Evolutionary conservation across 2,888 invertebrate species (phyloP).

Genomic region (Pheosia tremula): DNA sequence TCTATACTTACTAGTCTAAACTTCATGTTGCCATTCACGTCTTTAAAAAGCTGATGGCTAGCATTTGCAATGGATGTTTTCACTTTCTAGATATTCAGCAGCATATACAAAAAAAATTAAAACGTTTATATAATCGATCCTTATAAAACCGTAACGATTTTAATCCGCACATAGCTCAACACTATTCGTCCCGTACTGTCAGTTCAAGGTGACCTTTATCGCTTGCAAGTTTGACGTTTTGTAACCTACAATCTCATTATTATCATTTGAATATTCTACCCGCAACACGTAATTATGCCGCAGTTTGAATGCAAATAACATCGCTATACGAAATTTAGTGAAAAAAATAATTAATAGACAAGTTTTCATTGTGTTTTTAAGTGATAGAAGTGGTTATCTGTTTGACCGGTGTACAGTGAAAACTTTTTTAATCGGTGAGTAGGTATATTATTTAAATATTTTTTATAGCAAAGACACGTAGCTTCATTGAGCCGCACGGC

Average conservation of each 20-base stretch:
- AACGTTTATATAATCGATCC: too few relatives aligned
- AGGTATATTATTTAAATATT: constrained; percentile 41
- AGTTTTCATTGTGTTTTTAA: constrained; percentile 61
- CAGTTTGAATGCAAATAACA: constrained; percentile 57
- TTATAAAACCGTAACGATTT: too few relatives aligned
- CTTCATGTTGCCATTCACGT: too few relatives aligned
- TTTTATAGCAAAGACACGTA: constrained; percentile 35
- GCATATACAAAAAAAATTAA: too few relatives aligned
- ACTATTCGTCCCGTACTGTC: constrained; percentile 42
- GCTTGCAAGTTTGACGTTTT: constrained; percentile 68
- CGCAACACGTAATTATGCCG: constrained; percentile 69
- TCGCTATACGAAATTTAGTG: constrained; percentile 45
- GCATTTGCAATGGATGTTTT: too few relatives aligned
- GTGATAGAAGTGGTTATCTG: constrained; percentile 59
- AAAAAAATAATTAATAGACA: constrained; percentile 45
- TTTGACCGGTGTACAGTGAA: constrained; percentile 22
- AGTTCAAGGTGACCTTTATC: constrained; percentile 80
- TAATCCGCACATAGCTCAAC: background rate
- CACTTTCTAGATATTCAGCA: too few relatives aligned
- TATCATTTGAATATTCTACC: constrained; percentile 75
- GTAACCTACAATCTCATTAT: constrained; percentile 57
- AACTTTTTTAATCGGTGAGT: constrained; percentile 57
- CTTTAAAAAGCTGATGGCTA: too few relatives aligned
- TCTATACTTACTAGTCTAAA: too few relatives aligned
- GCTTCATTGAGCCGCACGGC: constrained; percentile 45